Base-by-base conservation (phyloP, 2,113 vertebrate genomes). In the Oceanites oceanicus region DNA sequence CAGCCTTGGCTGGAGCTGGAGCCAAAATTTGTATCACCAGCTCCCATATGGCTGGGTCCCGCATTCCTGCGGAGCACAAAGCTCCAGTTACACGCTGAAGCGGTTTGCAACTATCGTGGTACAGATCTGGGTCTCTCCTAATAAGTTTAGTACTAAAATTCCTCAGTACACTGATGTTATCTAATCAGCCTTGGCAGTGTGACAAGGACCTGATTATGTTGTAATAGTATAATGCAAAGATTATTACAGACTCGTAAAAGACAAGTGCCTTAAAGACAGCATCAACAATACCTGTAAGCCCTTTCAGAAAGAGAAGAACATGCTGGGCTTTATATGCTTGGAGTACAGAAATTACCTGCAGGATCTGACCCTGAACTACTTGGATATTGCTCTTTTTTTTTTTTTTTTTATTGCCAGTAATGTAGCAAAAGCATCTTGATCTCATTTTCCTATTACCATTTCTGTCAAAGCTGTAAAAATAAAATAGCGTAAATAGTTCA, bases 161-260 rank as follows among this genome's bases (percentile, higher is more conserved):
- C 75, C 94, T 88, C 71, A 11, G 40, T 25, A 42, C 72, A 32
- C 38, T 52, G 72, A 63, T 73, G 79, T 53, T 86, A 93, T 90
- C 93, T 95, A 85, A 73, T 85, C 88, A 71, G 83, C 52, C 76
- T 44, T 95, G 79, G 90, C 96, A 97, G 92, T 47, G 6, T 34
- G 63, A 95, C 90, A 92, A 86, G 88, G 86, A 71, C 82, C 44
- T 86, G 95, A 94, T 95, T 88, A 94, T 63, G 86, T 59, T 86
- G 67, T 93, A 96, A 96, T 36, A 92, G 79, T 6, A 44, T 63
- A 94, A 96, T 67, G 86, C 92, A 92, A 92, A 94, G 92, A 92
- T 96, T 95, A 93, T 94, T 93, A 90, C 72, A 74, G 79, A 80
- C 86, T 92, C 82, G 34, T 95, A 92, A 95, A 95, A 95, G 88